Evolutionary conservation across 2,797 vertebrate genomes (phyloP).

Genomic region (Sphenopsis melanotis): DNA sequence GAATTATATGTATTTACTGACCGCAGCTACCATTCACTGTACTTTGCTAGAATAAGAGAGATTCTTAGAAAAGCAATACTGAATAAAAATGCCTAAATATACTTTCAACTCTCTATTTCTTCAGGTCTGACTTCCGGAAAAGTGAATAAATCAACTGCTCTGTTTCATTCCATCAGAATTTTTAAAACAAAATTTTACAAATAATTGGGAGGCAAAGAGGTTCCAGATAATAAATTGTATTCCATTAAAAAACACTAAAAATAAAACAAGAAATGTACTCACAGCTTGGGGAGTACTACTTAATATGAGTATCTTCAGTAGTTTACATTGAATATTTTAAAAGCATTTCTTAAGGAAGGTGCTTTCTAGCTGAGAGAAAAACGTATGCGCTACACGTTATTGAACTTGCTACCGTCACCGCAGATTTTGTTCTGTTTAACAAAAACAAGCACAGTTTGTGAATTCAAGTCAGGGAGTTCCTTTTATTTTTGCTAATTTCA

Average conservation of each 20-base stretch:
- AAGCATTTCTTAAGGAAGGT: constrained; percentile 56
- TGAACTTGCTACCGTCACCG: constrained; percentile 68
- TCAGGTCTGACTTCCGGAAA: neutral
- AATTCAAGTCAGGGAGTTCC: constrained; percentile 74
- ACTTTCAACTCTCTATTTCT: neutral
- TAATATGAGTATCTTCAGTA: constrained; percentile 50
- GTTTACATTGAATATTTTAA: constrained; percentile 58
- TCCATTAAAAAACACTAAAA: constrained; percentile 2
- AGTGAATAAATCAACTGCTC: neutral
- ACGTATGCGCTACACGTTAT: constrained; percentile 66
- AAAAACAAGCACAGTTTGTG: constrained; percentile 76
- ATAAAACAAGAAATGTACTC: constrained; percentile 38
- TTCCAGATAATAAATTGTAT: neutral
- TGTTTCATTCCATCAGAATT: neutral
- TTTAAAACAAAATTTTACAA: neutral
- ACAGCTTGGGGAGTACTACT: constrained; percentile 42
- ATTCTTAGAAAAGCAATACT: neutral
- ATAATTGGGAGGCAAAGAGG: neutral
- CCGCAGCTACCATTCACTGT: neutral
- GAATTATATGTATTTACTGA: constrained; percentile 1
- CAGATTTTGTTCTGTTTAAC: constrained; percentile 76
- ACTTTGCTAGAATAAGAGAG: neutral
- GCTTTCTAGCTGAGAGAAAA: constrained; percentile 63
- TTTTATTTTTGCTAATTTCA: constrained; percentile 77
- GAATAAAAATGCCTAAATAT: neutral